phyloP scores from a whole-genome alignment of 2,113 vertebrate species.

The Scatophagus argus region DNA sequence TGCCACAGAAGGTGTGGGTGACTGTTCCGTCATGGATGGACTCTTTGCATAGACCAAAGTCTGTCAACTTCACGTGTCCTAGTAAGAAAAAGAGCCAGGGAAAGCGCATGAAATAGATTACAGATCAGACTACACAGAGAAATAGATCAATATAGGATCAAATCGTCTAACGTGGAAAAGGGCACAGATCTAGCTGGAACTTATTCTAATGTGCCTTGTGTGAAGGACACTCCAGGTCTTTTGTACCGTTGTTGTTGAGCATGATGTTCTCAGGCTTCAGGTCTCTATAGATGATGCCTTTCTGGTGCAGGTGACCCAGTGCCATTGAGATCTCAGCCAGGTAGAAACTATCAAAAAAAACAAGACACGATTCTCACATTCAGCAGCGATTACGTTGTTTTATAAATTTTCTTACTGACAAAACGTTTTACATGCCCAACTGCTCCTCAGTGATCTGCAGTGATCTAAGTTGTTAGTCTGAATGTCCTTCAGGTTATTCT shows the following conservation, averaged over 20 bases:
- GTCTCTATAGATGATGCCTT: conserved; percentile 98
- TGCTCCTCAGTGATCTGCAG: neutral
- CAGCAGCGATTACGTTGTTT: neutral
- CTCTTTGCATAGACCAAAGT: conserved; percentile 98
- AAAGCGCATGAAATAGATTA: neutral
- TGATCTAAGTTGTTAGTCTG: neutral
- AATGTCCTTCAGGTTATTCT: conserved; percentile 20
- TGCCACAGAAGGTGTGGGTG: conserved; percentile 98
- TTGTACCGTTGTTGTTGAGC: conserved; percentile 95
- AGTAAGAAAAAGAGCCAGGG: conserved; percentile 48
- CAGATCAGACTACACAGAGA: neutral
- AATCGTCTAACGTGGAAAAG: neutral
- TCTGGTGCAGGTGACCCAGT: conserved; percentile 97
- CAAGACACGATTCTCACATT: neutral
- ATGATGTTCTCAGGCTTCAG: conserved; percentile 99
- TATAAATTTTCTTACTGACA: neutral
- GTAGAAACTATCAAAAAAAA: conserved; percentile 89
- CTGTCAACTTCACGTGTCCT: conserved; percentile 98
- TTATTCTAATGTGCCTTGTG: neutral
- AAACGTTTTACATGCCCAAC: no score
- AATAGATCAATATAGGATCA: neutral
- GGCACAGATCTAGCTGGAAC: neutral
- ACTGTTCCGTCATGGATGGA: conserved; percentile 98
- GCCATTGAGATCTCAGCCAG: conserved; percentile 99
- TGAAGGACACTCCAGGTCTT: neutral